Percentiles rank a stretch among this genome's conserved stretches.
These are phyloP conservation scores for Mycetomoellerius zeteki DNA, from an alignment of 1,140 invertebrate species.

Conservation along the genomic window DNA sequence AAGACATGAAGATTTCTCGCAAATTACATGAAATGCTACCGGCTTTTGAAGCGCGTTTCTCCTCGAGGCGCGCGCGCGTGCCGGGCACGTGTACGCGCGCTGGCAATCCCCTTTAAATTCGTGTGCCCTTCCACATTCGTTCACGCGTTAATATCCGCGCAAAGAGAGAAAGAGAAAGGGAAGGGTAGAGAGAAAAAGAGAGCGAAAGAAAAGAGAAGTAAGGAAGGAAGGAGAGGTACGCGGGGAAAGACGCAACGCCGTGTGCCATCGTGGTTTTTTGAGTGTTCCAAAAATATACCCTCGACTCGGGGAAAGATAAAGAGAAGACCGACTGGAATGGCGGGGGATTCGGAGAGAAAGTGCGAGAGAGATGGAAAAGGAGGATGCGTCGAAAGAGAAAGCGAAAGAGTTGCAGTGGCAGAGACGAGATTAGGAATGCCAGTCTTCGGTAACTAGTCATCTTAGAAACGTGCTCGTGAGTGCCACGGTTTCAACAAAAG, in stretches of 20 bases:
- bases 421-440: constrained; percentile 75
- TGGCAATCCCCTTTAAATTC: constrained; percentile 14
- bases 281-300: constrained; percentile 76
- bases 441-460: constrained; percentile 79
- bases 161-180: not conserved
- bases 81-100: constrained; percentile 66
- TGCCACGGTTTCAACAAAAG: constrained; percentile 53
- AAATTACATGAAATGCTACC: not conserved
- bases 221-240: not conserved
- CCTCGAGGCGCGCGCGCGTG: constrained; percentile 52
- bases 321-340: constrained; percentile 66
- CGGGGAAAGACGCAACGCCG: constrained; percentile 59
- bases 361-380: constrained; percentile 48
- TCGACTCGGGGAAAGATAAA: constrained; percentile 73
- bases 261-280: constrained; percentile 75
- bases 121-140: not conserved
- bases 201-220: not conserved
- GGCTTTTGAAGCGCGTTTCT: constrained; percentile 11
- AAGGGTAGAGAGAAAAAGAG: not conserved
- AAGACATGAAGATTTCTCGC: constrained; percentile 1
- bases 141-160: constrained; percentile 22
- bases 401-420: constrained; percentile 40
- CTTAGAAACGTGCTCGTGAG: constrained; percentile 71
- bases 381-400: constrained; percentile 61
- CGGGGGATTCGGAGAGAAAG: constrained; percentile 52